Base-by-base conservation (phyloP, 1,140 invertebrate genomes). In the Aphis gossypii region DNA sequence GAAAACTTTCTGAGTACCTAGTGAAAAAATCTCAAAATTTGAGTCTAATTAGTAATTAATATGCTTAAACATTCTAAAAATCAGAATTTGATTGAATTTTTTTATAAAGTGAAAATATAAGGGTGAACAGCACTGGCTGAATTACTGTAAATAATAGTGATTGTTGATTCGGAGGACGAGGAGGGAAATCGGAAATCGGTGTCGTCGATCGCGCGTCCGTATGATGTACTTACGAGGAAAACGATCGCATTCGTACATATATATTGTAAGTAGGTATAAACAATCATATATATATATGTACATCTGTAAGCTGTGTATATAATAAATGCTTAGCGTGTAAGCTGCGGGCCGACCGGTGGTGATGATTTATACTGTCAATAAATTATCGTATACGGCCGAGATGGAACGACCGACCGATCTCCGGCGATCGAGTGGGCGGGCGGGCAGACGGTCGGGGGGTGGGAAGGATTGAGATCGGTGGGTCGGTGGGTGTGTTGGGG, bases 291-390 rank as follows among this genome's bases (percentile, higher is more conserved):
- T 41, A 83, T 41, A 30, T 83, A 82, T 38, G 35, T 38, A 38
- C 21, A 38, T 38, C 20, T 83, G 35, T 41, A 83, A 35, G 18
- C 35, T 21, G 82, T 23, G 82, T 35, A 38, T 38, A 46, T n/a
- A 86, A 86, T 46, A 46, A 86, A 86, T 86, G 38, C 84, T 86
- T 46, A 48, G 86, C 46, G 90, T 92, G 38, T 51, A 46, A 23
- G n/a, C n/a, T 35, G 21, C 56, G 21, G 91, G 46, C 76, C 82
- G 76, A 54, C 91, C 91, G 86, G 38, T 23, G 48, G 88, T 44
- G 92, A 93, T 93, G 92, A 93, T 93, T 93, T 93, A 93, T 93
- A 84, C 82, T 86, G 92, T 93, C 92, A 51, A 93, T 93, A 93
- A 93, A 93, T 93, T 93, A 93, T 92, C 51, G 76, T 92, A 56